phyloP scores from a whole-genome alignment of 2,113 vertebrate species.

The Nothoprocta perdicaria region DNA sequence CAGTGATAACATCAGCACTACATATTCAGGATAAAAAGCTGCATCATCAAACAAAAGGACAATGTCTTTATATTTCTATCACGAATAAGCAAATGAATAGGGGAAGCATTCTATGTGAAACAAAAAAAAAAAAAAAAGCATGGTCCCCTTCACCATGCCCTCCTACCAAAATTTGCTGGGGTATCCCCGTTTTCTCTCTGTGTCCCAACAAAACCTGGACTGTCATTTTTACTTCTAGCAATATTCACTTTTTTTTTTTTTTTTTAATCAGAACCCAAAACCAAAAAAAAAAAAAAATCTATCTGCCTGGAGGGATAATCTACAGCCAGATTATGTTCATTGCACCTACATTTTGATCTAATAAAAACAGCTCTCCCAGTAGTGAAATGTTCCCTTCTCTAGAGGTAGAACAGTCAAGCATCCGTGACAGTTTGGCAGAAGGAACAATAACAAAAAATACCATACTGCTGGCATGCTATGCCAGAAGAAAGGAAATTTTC shows the following conservation, averaged over 20 bases:
- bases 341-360: constrained; percentile 57
- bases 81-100: neutral
- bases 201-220: neutral
- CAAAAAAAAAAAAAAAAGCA: neutral
- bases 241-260: neutral
- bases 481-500: constrained; percentile 59
- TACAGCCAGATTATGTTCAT: neutral
- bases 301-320: constrained; percentile 8
- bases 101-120: neutral
- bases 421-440: constrained; percentile 54
- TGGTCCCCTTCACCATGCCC: neutral
- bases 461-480: constrained; percentile 41
- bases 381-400: constrained; percentile 48
- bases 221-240: neutral
- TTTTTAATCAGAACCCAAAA: constrained; percentile 13
- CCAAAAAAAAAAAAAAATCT: neutral
- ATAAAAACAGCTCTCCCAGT: constrained; percentile 43
- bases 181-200: neutral
- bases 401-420: constrained; percentile 56
- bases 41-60: neutral
- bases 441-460: constrained; percentile 65
- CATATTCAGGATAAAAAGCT: neutral
- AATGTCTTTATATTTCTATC: neutral
- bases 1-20: neutral
- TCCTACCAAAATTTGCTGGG: neutral